These are phyloP conservation scores for Synergus laeviventris DNA, from an alignment of 2,888 invertebrate genomes.

Conservation along the genomic window DNA sequence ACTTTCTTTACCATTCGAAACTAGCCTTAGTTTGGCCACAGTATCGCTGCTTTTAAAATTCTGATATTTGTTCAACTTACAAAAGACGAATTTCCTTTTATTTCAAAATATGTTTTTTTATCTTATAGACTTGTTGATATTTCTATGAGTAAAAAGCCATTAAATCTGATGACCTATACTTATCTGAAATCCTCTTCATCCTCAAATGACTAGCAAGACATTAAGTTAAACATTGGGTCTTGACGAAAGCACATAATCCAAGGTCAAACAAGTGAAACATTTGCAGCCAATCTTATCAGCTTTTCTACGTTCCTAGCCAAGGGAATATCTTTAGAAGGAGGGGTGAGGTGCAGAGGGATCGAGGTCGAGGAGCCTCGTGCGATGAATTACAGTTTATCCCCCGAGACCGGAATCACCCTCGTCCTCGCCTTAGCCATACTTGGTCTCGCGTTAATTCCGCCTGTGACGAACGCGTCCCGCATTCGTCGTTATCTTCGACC, in stretches of 20 bases:
- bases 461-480: conserved; percentile 51
- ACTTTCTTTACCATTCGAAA: conserved; percentile 49
- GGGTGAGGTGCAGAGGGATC: conserved; percentile 35
- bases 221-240: not conserved
- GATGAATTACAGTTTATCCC: conserved; percentile 56
- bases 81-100: too few relatives aligned
- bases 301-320: conserved; percentile 42
- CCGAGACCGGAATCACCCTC: conserved; percentile 40
- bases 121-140: too few relatives aligned
- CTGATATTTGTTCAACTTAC: too few relatives aligned
- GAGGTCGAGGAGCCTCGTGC: conserved; percentile 54
- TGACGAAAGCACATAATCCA: conserved; percentile 44
- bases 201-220: not conserved
- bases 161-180: not conserved
- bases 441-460: conserved; percentile 55
- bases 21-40: too few relatives aligned
- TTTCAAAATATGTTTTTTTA: too few relatives aligned
- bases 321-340: conserved; percentile 17
- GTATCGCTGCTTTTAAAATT: too few relatives aligned
- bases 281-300: conserved; percentile 52
- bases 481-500: conserved; percentile 41
- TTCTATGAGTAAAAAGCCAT: too few relatives aligned
- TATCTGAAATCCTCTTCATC: not conserved
- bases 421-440: conserved; percentile 43
- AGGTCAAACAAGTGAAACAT: conserved; percentile 52